These are phyloP conservation scores for Pemphigus obesinymphae DNA, from an alignment of 1,140 invertebrate genomes.

Conservation along the genomic window DNA sequence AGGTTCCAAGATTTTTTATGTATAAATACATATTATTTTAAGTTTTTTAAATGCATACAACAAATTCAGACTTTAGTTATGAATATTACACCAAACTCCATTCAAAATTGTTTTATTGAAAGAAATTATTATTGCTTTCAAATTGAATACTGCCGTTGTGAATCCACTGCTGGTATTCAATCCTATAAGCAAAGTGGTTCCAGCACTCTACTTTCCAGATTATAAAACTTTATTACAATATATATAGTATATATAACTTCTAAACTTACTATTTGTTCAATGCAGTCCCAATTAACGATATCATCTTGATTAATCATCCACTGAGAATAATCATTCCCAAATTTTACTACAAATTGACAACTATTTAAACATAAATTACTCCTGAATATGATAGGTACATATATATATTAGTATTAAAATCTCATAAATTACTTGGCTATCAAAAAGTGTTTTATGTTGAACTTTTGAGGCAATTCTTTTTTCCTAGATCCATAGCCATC, in stretches of 20 bases:
- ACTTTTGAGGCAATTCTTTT: slow-evolving; percentile 60
- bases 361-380: slow-evolving; percentile 53
- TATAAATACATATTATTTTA: too few relatives aligned
- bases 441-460: slow-evolving; percentile 88
- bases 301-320: slow-evolving; percentile 78
- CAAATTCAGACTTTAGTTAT: too few relatives aligned
- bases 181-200: neutral
- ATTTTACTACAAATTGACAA: slow-evolving; percentile 90
- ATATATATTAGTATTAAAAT: neutral
- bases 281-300: slow-evolving; percentile 82
- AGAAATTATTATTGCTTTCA: too few relatives aligned
- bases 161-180: neutral
- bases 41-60: too few relatives aligned
- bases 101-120: too few relatives aligned
- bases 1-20: too few relatives aligned
- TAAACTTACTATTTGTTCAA: slow-evolving; percentile 74
- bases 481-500: slow-evolving; percentile 54
- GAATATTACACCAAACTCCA: too few relatives aligned
- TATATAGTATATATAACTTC: too few relatives aligned
- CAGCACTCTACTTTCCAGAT: too few relatives aligned
- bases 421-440: slow-evolving; percentile 75
- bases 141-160: too few relatives aligned
- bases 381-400: neutral
- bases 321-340: slow-evolving; percentile 68
- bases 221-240: slow-evolving; percentile 6